Percentiles rank a stretch among this genome's conserved stretches.
Evolutionary conservation across 2,888 invertebrate genomes (phyloP).

Genomic region (Ornithoptera alexandrae): DNA sequence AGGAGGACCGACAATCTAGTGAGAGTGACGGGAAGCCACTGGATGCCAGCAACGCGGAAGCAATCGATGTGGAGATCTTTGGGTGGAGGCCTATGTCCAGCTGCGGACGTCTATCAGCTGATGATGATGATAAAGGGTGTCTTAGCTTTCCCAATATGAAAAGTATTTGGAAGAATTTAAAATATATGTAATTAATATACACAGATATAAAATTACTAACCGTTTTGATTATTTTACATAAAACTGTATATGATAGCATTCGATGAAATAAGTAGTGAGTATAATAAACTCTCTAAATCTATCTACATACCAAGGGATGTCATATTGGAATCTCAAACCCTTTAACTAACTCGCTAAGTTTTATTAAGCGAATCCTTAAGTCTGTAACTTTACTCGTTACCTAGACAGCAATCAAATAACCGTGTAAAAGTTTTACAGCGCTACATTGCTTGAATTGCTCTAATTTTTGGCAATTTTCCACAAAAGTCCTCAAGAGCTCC

Average conservation of each 20-base stretch:
- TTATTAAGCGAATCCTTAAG: constrained; percentile 1
- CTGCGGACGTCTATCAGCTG: too few relatives aligned
- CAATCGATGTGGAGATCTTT: too few relatives aligned
- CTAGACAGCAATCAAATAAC: constrained; percentile 3
- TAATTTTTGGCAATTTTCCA: constrained; percentile 21
- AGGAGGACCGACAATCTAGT: too few relatives aligned
- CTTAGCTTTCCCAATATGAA: too few relatives aligned
- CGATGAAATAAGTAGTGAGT: not conserved
- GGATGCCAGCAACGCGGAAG: too few relatives aligned
- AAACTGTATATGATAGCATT: not conserved
- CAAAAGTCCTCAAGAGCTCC: constrained; percentile 8
- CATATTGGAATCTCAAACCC: not conserved
- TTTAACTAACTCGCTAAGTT: not conserved
- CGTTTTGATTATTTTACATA: too few relatives aligned
- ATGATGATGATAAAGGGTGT: too few relatives aligned
- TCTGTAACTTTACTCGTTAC: not conserved
- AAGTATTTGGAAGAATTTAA: too few relatives aligned
- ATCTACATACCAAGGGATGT: not conserved
- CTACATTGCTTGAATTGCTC: constrained; percentile 3
- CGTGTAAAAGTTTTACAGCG: not conserved
- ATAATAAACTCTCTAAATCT: not conserved
- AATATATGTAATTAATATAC: too few relatives aligned
- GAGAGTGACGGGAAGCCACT: too few relatives aligned
- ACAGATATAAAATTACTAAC: too few relatives aligned
- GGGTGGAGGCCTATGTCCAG: too few relatives aligned